A percentile compares a stretch with the other conserved stretches of the same genome.
Evolutionary conservation across 2,113 vertebrate species (phyloP).

Genomic region (Cepphus grylle): DNA sequence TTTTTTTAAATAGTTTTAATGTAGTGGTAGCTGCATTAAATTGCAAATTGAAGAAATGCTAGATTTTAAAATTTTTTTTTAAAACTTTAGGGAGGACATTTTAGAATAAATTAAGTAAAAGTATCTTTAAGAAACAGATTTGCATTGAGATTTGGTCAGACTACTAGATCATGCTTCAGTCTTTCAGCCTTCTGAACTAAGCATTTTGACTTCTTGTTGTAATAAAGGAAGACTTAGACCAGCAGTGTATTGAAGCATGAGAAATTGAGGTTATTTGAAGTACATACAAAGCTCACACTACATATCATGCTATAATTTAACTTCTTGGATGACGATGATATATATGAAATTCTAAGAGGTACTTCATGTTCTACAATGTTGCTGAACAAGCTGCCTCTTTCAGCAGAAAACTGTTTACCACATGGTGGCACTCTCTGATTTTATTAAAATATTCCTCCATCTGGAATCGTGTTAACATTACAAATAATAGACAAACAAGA

Average conservation of each 20-base stretch:
- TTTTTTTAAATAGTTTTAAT: not conserved
- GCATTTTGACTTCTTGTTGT: not conserved
- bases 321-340: not conserved
- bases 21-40: not conserved
- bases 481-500: not conserved
- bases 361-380: not conserved
- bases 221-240: not conserved
- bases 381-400: not conserved
- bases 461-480: not conserved
- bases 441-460: not conserved
- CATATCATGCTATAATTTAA: not conserved
- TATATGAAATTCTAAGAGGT: not conserved
- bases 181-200: not conserved
- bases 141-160: not conserved
- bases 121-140: not conserved
- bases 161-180: not conserved
- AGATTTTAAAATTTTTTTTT: not conserved
- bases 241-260: not conserved
- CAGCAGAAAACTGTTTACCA: not conserved
- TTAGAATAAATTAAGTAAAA: not conserved
- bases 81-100: not conserved
- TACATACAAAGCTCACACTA: not conserved
- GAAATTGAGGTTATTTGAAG: not conserved
- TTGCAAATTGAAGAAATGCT: not conserved
- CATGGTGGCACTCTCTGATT: constrained; percentile 38